phyloP scores from a whole-genome alignment of 23 tunicate genomes.

The Clavelina lepadiformis region DNA sequence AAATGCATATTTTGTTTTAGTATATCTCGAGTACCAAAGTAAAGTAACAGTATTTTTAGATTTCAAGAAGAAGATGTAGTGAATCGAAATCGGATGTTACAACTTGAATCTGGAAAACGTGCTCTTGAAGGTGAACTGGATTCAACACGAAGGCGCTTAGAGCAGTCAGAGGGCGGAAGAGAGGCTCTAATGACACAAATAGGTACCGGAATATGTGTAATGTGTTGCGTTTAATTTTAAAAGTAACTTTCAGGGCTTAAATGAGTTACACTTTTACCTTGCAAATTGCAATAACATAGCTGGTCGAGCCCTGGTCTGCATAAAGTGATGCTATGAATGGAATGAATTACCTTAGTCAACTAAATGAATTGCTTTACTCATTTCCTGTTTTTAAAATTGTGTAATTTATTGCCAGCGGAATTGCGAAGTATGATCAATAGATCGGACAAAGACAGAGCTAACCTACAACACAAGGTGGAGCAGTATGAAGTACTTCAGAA shows the following conservation, averaged over 20 bases:
- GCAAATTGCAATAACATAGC: too few relatives aligned
- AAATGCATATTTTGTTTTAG: too few relatives aligned
- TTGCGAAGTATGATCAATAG: conserved; percentile 45
- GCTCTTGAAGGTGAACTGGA: conserved; percentile 67
- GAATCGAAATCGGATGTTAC: conserved; percentile 34
- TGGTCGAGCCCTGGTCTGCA: too few relatives aligned
- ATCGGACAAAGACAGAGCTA: conserved; percentile 66
- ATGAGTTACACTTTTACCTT: too few relatives aligned
- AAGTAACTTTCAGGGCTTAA: too few relatives aligned
- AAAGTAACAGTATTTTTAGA: too few relatives aligned
- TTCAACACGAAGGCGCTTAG: conserved; percentile 69
- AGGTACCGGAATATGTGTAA: conserved; percentile 20
- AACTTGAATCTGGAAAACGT: conserved; percentile 71
- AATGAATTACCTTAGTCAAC: background rate
- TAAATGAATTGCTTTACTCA: background rate
- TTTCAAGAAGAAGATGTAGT: conserved; percentile 42
- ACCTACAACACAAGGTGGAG: conserved; percentile 51
- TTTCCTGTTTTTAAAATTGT: too few relatives aligned
- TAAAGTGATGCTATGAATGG: background rate
- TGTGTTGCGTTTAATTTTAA: background rate
- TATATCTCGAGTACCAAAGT: too few relatives aligned
- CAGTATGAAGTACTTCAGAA: conserved; percentile 35
- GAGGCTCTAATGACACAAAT: conserved; percentile 84
- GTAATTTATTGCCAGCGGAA: conserved; percentile 34
- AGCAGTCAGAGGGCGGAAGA: conserved; percentile 93